Evolutionary conservation across 2,797 vertebrate species (phyloP).

Genomic region (Neosilurus hyrtlii): DNA sequence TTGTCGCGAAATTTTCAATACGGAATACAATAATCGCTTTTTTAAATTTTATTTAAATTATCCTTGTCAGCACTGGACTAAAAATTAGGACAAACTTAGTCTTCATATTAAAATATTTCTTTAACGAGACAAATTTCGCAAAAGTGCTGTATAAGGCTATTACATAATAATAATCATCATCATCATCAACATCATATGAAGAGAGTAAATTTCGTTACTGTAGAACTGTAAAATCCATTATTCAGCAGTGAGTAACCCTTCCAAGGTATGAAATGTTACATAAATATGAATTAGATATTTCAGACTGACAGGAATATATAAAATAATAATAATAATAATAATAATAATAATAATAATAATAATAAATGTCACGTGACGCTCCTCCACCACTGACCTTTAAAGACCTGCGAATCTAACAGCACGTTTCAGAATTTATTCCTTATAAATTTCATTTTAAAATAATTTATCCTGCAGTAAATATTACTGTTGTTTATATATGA

Average conservation of each 20-base stretch:
- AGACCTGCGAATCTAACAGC: constrained; percentile 18
- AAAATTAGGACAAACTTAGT: not conserved
- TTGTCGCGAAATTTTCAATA: not conserved
- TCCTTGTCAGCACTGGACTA: not conserved
- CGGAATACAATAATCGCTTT: not conserved
- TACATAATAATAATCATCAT: not conserved
- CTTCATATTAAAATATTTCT: not conserved
- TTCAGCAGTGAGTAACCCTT: not conserved
- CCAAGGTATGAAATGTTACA: not conserved
- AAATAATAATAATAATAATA: no score
- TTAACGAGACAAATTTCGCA: not conserved
- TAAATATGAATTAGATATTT: constrained; percentile 4
- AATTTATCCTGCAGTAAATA: not conserved
- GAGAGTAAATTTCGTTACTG: no score
- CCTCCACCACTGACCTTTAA: constrained; percentile 26
- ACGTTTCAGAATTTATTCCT: not conserved
- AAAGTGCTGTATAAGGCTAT: not conserved
- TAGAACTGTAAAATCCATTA: not conserved
- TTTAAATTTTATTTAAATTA: not conserved
- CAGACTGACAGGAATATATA: not conserved
- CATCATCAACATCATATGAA: no score
- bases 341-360: no score
- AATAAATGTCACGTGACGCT: not conserved
- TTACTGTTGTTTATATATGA: not conserved
- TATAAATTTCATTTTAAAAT: not conserved